Percentiles rank a stretch among this genome's conserved stretches.
Evolutionary conservation across 2,797 vertebrate species (phyloP).

Genomic region (Melanotaenia trifasciata): DNA sequence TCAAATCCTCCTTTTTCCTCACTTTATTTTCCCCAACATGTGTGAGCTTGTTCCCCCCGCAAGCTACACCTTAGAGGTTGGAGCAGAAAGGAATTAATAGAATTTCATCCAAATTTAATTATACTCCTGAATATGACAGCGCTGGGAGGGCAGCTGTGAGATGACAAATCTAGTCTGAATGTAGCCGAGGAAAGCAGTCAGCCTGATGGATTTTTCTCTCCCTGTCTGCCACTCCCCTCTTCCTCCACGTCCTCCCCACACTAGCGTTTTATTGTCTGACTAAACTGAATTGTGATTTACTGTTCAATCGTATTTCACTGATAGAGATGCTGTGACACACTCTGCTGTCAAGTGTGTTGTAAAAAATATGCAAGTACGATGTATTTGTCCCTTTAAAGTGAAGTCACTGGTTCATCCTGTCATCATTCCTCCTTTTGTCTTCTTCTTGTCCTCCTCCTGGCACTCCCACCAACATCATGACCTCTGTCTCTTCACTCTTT

Average conservation of each 20-base stretch:
- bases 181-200: constrained; percentile 36
- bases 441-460: background rate
- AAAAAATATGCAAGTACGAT: constrained; percentile 73
- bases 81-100: constrained; percentile 32
- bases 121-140: constrained; percentile 19
- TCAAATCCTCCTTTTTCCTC: constrained; percentile 30
- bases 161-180: constrained; percentile 41
- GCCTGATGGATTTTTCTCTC: constrained; percentile 54
- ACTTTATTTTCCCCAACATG: constrained; percentile 5
- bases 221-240: constrained; percentile 16
- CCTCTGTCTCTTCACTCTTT: constrained; percentile 41
- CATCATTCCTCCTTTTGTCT: background rate
- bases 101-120: constrained; percentile 53
- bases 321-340: constrained; percentile 40
- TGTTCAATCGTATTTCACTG: constrained; percentile 31
- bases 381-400: constrained; percentile 71
- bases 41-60: constrained; percentile 9
- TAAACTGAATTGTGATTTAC: constrained; percentile 48
- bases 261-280: constrained; percentile 36
- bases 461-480: background rate
- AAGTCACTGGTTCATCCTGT: constrained; percentile 35
- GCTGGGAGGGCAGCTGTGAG: constrained; percentile 24
- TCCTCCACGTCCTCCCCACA: constrained; percentile 28
- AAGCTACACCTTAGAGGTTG: constrained; percentile 32
- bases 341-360: constrained; percentile 35